Percentiles rank a stretch among this genome's conserved stretches.
These are phyloP conservation scores for Melanaphis sacchari DNA, from an alignment of 1,140 invertebrate genomes.

Conservation along the genomic window DNA sequence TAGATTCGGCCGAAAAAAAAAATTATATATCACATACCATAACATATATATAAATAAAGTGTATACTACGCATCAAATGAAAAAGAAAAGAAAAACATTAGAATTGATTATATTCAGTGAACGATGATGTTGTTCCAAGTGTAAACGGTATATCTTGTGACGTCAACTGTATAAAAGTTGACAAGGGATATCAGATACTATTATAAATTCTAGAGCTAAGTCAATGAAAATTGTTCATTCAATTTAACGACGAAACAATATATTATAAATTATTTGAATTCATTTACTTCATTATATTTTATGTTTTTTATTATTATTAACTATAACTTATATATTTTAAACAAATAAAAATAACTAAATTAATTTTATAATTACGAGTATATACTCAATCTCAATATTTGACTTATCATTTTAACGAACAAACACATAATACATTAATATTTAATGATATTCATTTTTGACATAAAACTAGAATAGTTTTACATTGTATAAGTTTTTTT, in stretches of 20 bases:
- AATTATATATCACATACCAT: background rate
- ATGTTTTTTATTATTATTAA: background rate
- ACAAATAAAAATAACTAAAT: background rate
- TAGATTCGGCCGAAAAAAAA: background rate
- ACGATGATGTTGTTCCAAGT: background rate
- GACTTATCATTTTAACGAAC: background rate
- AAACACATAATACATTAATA: background rate
- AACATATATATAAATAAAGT: background rate
- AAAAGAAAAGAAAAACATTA: background rate
- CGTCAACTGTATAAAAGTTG: background rate
- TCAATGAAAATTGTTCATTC: background rate
- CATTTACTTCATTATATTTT: background rate
- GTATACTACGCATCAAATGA: background rate
- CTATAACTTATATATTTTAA: background rate
- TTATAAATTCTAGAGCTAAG: background rate
- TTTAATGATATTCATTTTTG: no score
- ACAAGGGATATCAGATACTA: background rate
- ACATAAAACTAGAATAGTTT: background rate
- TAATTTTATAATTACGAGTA: background rate
- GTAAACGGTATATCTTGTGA: constrained; percentile 8
- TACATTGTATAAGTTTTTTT: background rate
- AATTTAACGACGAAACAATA: background rate
- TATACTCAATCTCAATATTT: no score
- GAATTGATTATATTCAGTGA: background rate
- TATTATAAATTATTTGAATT: background rate